phyloP scores from a whole-genome alignment of 2,888 invertebrate genomes.

The Perizoma flavofasciatum region DNA sequence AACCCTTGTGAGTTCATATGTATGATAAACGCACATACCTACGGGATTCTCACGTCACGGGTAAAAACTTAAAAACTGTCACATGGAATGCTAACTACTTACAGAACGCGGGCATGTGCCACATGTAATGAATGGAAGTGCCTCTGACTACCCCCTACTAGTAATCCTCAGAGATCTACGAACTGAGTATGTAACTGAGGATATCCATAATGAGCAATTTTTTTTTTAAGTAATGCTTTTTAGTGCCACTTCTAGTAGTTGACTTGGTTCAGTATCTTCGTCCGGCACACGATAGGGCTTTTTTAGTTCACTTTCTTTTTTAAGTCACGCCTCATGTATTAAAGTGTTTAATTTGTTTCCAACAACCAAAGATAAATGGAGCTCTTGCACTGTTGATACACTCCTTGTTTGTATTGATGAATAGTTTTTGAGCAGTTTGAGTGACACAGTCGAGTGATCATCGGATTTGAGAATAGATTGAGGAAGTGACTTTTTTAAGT shows the following conservation, averaged over 20 bases:
- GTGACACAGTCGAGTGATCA: conserved; percentile 59
- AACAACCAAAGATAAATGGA: conserved; percentile 67
- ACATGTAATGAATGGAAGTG: no score
- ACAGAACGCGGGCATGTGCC: no score
- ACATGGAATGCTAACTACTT: no score
- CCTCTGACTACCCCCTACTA: no score
- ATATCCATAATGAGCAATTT: no score
- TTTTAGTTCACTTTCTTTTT: conserved; percentile 56
- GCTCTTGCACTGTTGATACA: conserved; percentile 50
- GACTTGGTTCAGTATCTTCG: conserved; percentile 16
- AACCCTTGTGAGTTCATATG: no score
- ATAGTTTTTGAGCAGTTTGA: conserved; percentile 56
- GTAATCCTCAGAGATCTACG: no score
- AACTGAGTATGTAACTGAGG: no score
- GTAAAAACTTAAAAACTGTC: no score
- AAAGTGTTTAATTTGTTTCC: conserved; percentile 82
- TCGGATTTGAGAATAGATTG: conserved; percentile 20
- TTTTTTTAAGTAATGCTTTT: no score
- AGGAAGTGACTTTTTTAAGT: conserved; percentile 2
- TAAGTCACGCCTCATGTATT: conserved; percentile 80
- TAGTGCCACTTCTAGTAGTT: conserved; percentile 41
- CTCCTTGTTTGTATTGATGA: conserved; percentile 57
- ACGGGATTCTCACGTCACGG: no score
- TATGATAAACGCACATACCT: no score
- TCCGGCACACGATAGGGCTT: conserved; percentile 47